Evolutionary conservation across 2,797 vertebrate genomes (phyloP), one percentile per base, ranked within the genome.

Genomic region (Galagoides demidoff): DNA sequence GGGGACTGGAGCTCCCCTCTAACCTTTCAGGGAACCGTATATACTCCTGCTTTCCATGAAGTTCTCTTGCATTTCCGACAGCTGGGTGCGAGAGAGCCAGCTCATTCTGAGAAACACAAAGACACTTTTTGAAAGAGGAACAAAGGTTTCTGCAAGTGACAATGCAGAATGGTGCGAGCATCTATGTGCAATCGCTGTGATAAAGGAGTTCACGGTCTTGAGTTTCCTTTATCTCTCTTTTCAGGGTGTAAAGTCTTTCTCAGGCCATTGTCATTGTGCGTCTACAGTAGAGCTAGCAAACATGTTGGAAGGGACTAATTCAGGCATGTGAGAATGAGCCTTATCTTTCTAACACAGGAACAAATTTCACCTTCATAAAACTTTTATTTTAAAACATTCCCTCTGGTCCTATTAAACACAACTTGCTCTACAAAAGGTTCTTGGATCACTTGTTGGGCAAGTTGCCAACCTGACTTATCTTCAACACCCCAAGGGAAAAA

Each of bases 151-250:
- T 61, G 70, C 66, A 66, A 27, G 3, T 76, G 91, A 95, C 96
- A 96, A 77, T 95, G 84, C 85, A 83, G 95, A 90, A 64, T 31
- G 66, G 92, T 95, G 92, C 92, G 88, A 95, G 91, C 77, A 66
- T 95, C 96, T 95, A 34, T 61, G 92, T 70, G 92, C 55, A 55
- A 55, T 92, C 70, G 5, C 86, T 63, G 91, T 89, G 97, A 97
- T 97, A 96, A 97, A 70, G 61, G 68, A 43, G 66, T 89, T 82
- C 92, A 49, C 5, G 95, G 89, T 95, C 81, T 97, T 85, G 71
- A 93, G 70, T 97, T 98, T 96, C 96, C 91, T 97, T 97, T 96
- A 92, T 98, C 96, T 88, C 45, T 91, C 90, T 89, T 88, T 91
- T 70, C 92, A 87, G 87, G 78, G 96, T 94, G 87, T 89, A 73